A percentile compares a stretch with the other conserved stretches of the same genome.
Conservation (phyloP, 2,888 invertebrate genomes). For the Megamerina dolium region DNA sequence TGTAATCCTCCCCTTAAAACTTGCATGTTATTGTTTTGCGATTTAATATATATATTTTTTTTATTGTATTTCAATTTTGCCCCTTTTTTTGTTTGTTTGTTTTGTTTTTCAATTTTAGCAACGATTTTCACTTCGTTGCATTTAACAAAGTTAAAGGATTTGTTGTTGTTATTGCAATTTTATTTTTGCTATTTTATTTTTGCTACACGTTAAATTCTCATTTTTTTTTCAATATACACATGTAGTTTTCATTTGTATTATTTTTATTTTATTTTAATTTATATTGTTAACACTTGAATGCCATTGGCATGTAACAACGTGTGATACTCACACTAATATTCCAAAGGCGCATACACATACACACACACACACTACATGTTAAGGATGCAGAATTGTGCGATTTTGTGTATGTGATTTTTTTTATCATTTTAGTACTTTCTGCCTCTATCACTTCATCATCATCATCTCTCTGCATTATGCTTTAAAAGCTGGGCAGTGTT, state of each 20-base stretch:
- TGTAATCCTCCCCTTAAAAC: background rate
- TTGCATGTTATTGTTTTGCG: too few species aligned
- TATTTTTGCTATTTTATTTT: constrained; percentile 6
- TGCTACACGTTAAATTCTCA: background rate
- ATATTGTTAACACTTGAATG: background rate
- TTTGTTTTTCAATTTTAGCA: background rate
- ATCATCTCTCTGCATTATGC: too few species aligned
- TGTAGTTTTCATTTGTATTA: too few species aligned
- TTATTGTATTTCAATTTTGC: too few species aligned
- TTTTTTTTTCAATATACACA: background rate
- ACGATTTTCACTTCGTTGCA: background rate
- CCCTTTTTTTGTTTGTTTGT: too few species aligned
- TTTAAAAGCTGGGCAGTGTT: too few species aligned
- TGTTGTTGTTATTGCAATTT: constrained; percentile 13
- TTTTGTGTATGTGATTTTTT: too few species aligned
- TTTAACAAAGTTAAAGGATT: constrained; percentile 1
- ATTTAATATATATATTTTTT: too few species aligned
- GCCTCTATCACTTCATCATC: too few species aligned
- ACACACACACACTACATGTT: background rate
- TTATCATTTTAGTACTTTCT: too few species aligned
- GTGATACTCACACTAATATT: background rate
- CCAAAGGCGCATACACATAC: background rate
- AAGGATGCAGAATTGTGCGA: too few species aligned
- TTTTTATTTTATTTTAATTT: too few species aligned
- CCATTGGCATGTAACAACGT: background rate